Evolutionary conservation across 1,140 invertebrate genomes (phyloP), one percentile per base, ranked within the genome.

Genomic region (Eumeta japonica): DNA sequence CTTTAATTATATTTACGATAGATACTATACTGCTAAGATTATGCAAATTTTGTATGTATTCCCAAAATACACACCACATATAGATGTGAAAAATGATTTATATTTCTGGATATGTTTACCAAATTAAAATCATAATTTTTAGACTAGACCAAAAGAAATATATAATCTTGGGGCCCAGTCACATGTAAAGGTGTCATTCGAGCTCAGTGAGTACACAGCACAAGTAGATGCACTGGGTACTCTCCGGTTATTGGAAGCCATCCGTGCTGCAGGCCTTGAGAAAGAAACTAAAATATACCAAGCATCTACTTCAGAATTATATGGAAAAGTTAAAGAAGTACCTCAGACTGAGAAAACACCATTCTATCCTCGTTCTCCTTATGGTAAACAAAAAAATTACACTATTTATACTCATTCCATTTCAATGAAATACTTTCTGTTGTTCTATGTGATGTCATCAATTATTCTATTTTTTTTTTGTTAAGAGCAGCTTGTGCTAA

Each of bases 161-260:
- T 99, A 99, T 62, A 99, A 99, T 81, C 79, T 99, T 34, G 97
- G 94, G n/a, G 97, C 97, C 2, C 97, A 99, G 72, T 98, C 94
- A 59, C 97, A 99, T 76, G 97, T 99, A 4, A 99, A 98, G 80
- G 95, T 98, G 45, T 82, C 78, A 0, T 99, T 99, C 68, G 96
- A 99, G 62, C 76, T 99, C 44, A 95, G 93, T 52, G 97, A 99
- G 76, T 99, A 99, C 56, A 99, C 97, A 2, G 95, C 96, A 0
- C 95, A 74, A 40, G 97, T 99, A 7, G 96, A 99, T 76, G 97
- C 89, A 3, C 82, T 99, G n/a, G 97, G 97, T 9, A 97, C 95
- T 0, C 78, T 99, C 3, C 78, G 97, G 46, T 73, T 99, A 10
- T 75, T 99, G 29, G 97, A 99, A 68, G 97, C 97, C 0, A 92